Evolutionary conservation across 1,140 invertebrate genomes (phyloP).

Genomic region (Rhagoletis zephyria): DNA sequence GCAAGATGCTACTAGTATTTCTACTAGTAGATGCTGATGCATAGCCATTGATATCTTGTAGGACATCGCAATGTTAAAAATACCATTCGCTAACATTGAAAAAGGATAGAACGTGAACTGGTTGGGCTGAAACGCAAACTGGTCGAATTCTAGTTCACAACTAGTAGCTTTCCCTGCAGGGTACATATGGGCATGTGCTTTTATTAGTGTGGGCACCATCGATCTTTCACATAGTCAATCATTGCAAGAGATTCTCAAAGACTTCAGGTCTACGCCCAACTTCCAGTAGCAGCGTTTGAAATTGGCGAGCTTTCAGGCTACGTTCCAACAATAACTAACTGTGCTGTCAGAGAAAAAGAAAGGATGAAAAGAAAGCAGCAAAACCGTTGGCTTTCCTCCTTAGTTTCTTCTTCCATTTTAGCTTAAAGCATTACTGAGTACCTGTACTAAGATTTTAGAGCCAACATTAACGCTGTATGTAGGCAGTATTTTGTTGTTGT

Average conservation of each 20-base stretch:
- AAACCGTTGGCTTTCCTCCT: background rate
- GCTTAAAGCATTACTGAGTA: background rate
- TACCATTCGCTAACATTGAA: too few species aligned
- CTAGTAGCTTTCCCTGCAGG: too few species aligned
- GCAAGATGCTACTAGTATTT: too few species aligned
- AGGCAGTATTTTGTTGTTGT: too few species aligned
- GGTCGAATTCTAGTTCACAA: too few species aligned
- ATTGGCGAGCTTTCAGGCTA: background rate
- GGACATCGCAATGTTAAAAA: too few species aligned
- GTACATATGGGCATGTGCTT: background rate
- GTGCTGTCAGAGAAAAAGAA: background rate
- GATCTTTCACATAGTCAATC: background rate
- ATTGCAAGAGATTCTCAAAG: background rate
- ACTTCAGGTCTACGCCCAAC: background rate
- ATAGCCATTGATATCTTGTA: too few species aligned
- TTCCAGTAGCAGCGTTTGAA: constrained; percentile 1
- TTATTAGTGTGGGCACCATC: background rate
- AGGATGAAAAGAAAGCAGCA: background rate
- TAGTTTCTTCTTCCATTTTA: background rate
- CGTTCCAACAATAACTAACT: background rate
- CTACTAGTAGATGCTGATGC: too few species aligned
- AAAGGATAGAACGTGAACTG: too few species aligned
- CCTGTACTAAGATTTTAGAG: too few species aligned
- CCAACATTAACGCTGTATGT: background rate
- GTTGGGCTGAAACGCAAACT: too few species aligned